Conservation (phyloP, 1,140 invertebrate genomes). For the Hesperophylax magnus region DNA sequence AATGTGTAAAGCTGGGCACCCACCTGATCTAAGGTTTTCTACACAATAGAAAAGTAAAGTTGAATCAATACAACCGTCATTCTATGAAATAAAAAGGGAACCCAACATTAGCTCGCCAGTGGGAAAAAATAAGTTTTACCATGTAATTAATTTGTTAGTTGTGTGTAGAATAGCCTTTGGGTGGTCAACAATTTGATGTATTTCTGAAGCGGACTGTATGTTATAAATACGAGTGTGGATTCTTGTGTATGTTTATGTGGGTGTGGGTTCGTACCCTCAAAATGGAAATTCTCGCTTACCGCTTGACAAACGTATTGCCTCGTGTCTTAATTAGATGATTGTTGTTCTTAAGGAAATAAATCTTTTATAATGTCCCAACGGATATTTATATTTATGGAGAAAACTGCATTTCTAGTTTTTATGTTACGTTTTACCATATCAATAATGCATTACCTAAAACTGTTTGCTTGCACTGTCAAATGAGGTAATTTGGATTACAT, state of each 20-base stretch:
- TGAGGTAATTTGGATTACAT: conserved; percentile 51
- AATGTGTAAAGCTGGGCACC: no score
- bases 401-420: conserved; percentile 56
- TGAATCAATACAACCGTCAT: no score
- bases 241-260: neutral
- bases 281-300: conserved; percentile 55
- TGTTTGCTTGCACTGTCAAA: conserved; percentile 57
- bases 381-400: conserved; percentile 53
- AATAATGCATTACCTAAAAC: conserved; percentile 51
- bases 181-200: neutral
- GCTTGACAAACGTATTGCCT: conserved; percentile 59
- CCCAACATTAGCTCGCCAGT: no score
- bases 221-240: neutral
- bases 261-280: conserved; percentile 44
- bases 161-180: no score
- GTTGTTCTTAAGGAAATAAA: conserved; percentile 57
- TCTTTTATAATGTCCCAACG: conserved; percentile 51
- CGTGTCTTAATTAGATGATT: conserved; percentile 58
- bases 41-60: no score
- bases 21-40: no score
- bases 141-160: no score
- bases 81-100: no score
- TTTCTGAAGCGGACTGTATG: conserved; percentile 29
- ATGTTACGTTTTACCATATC: conserved; percentile 57
- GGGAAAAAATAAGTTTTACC: no score